These are phyloP conservation scores for Herpailurus yagouaroundi DNA, from an alignment of 2,113 vertebrate genomes.

Conservation along the genomic window DNA sequence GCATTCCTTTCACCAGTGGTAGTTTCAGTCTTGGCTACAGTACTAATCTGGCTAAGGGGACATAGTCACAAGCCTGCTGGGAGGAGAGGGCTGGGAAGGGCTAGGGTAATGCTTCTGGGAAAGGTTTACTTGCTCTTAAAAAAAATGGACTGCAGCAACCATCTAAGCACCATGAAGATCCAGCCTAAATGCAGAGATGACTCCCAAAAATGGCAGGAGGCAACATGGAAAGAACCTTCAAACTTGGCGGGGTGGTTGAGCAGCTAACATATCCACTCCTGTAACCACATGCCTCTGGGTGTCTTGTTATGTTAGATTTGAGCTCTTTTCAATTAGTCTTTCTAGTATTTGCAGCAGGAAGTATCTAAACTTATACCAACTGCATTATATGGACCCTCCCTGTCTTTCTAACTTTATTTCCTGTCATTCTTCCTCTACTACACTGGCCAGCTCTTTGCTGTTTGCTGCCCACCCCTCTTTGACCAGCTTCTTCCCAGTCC, in stretches of 20 bases:
- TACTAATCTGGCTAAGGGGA: background rate
- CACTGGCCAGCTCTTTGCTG: background rate
- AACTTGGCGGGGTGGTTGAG: background rate
- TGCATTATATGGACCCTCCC: background rate
- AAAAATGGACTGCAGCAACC: background rate
- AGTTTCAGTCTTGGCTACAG: background rate
- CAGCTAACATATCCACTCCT: background rate
- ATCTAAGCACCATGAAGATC: background rate
- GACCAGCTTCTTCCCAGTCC: background rate
- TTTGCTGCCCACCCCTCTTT: background rate
- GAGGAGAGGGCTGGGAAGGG: background rate
- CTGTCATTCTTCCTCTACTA: background rate
- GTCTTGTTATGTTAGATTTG: background rate
- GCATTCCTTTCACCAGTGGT: background rate
- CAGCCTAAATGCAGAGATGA: background rate
- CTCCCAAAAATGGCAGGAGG: background rate
- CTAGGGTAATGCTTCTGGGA: background rate
- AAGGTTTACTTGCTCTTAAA: background rate
- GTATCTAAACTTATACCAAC: background rate
- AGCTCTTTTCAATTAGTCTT: constrained; percentile 13
- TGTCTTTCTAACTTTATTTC: background rate
- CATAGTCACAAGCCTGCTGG: background rate
- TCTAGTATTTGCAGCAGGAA: background rate
- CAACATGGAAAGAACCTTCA: background rate
- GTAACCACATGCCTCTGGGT: background rate